Base-by-base conservation (phyloP, 2,113 vertebrate genomes). In the Dasypus novemcinctus region DNA sequence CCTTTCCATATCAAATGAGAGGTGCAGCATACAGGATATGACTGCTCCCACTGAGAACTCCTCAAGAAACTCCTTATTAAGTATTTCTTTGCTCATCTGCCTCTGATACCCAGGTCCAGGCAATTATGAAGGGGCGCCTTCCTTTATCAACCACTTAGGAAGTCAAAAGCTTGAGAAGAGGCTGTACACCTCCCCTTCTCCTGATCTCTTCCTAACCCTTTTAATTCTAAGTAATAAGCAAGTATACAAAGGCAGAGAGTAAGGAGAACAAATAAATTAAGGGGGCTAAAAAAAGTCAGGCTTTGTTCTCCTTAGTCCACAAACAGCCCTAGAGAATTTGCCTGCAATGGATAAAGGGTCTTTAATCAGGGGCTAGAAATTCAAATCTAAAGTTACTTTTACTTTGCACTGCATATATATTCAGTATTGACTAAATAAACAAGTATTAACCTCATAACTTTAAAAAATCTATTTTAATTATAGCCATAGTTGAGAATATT, bases 201-300 rank as follows among this genome's bases (percentile, higher is more conserved):
- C 49, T 43, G 27, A 29, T 36, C 29, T 36, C 41, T 72, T 59
- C 84, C 72, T n/a, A 46, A 57, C 7, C 49, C 36, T 94, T 63
- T 41, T 57, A 27, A 94, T 49, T 78, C 63, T 64, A 63, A 78
- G 29, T 7, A 14, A 33, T 36, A 87, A 87, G 75, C 15, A 66
- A 84, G 81, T 75, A 71, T n/a, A 82, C 41, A 74, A 84, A 69
- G 21, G 68, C 14, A 4, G 27, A 74, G 7, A 86, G 43, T 6
- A 69, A 25, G 18, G 43, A 92, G 61, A 52, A 87, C 90, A 87
- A 87, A 66, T 31, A 61, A 96, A 91, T 81, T 79, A 61, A 38
- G 49, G 18, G 79, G 31, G 38, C 52, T 54, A 72, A 82, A 72
- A 54, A 68, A 78, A 78, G 38, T 59, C 15, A 25, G 0, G 25